Conservation (phyloP, 2,113 vertebrate species). For the Aleadryas rufinucha region DNA sequence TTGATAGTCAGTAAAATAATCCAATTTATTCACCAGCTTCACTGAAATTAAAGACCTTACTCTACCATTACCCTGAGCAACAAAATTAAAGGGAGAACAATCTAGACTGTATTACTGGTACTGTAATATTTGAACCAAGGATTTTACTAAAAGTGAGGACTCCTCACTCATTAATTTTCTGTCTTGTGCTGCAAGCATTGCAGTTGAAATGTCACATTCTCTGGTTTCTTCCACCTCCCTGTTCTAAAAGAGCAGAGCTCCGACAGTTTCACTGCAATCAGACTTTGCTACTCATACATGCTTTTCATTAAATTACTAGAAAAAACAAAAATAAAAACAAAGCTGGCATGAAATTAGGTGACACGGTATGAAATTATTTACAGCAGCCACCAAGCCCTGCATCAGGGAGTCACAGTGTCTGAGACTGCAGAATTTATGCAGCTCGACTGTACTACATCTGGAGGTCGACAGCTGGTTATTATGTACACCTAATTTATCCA, state of each 20-base stretch:
- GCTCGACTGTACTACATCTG: conserved; percentile 63
- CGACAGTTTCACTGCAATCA: neutral
- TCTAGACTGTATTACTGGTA: neutral
- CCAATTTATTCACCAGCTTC: neutral
- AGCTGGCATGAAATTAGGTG: conserved; percentile 73
- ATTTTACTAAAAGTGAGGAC: neutral
- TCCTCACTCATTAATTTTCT: neutral
- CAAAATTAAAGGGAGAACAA: neutral
- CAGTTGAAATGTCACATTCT: neutral
- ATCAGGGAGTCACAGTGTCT: neutral
- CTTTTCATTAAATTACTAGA: conserved; percentile 50
- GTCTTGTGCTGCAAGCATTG: neutral
- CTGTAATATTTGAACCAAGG: neutral
- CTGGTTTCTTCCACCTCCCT: neutral
- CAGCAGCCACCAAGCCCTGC: conserved; percentile 3
- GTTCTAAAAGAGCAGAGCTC: neutral
- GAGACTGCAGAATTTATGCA: conserved; percentile 54
- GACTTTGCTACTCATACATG: neutral
- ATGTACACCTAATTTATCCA: conserved; percentile 73
- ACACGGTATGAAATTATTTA: conserved; percentile 61
- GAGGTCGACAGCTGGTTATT: conserved; percentile 75
- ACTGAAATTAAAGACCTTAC: neutral
- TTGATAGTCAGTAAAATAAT: neutral
- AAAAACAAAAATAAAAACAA: conserved; percentile 67
- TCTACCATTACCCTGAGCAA: neutral